A percentile compares a stretch with the other conserved stretches of the same genome.
Evolutionary conservation across 2,113 vertebrate genomes (phyloP).

Genomic region (Sander vitreus): DNA sequence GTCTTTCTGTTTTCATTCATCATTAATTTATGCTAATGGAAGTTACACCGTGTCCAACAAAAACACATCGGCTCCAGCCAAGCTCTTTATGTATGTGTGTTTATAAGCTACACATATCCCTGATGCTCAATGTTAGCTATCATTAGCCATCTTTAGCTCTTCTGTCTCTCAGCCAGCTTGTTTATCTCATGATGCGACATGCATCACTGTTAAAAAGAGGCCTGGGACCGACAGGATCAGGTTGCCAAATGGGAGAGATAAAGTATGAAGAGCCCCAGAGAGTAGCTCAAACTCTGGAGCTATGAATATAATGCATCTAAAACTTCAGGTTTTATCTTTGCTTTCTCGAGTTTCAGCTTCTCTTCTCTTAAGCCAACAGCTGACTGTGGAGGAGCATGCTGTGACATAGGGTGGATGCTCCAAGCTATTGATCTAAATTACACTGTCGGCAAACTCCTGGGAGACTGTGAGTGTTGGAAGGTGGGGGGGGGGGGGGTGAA

Average conservation of each 20-base stretch:
- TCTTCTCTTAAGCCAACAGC: constrained; percentile 28
- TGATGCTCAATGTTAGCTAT: constrained; percentile 11
- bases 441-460: constrained; percentile 55
- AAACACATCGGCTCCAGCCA: constrained; percentile 8
- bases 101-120: neutral
- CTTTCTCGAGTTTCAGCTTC: constrained; percentile 25
- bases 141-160: constrained; percentile 29
- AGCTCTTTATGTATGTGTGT: constrained; percentile 29
- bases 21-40: constrained; percentile 37
- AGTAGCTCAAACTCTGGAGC: constrained; percentile 26
- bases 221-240: constrained; percentile 20
- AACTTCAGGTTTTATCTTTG: constrained; percentile 34
- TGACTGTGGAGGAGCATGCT: constrained; percentile 51
- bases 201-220: constrained; percentile 36
- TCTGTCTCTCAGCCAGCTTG: constrained; percentile 26
- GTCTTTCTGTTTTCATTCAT: constrained; percentile 10
- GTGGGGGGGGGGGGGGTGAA: neutral
- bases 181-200: constrained; percentile 38
- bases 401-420: constrained; percentile 55
- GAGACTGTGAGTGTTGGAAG: constrained; percentile 12
- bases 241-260: constrained; percentile 42
- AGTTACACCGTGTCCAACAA: constrained; percentile 13
- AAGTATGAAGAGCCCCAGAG: constrained; percentile 44
- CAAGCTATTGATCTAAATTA: constrained; percentile 73
- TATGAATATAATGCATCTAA: constrained; percentile 47